phyloP scores from a whole-genome alignment of 2,888 invertebrate genomes.

The Aspidiotus rigidus region DNA sequence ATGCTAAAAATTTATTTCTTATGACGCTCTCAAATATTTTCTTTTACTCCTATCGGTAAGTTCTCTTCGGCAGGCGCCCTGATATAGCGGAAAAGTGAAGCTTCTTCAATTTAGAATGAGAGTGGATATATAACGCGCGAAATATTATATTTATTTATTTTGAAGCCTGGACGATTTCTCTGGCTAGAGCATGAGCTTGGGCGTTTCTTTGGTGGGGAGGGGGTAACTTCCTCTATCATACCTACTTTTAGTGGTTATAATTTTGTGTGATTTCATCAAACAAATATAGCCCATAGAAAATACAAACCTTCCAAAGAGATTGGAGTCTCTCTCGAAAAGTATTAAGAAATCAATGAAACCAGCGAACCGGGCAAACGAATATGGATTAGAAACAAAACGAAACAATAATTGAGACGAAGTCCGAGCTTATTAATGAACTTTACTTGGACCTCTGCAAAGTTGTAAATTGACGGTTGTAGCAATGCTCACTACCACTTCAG shows the following conservation, averaged over 20 bases:
- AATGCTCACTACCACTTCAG: too few species aligned
- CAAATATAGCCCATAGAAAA: neutral
- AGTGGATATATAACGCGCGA: too few species aligned
- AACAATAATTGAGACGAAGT: constrained; percentile 60
- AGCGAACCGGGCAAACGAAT: constrained; percentile 59
- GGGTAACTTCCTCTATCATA: neutral
- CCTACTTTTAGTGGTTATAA: neutral
- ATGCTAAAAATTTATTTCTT: too few species aligned
- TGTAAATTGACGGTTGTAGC: constrained; percentile 47
- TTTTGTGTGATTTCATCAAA: neutral
- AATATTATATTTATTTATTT: too few species aligned
- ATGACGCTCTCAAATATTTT: too few species aligned
- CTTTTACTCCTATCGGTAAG: too few species aligned
- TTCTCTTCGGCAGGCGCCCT: too few species aligned
- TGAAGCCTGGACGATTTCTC: too few species aligned
- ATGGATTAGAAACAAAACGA: constrained; percentile 71
- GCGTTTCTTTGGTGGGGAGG: too few species aligned
- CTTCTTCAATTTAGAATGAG: too few species aligned
- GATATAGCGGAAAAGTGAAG: too few species aligned
- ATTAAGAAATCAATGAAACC: constrained; percentile 51
- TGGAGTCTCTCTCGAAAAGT: constrained; percentile 47
- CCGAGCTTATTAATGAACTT: constrained; percentile 57
- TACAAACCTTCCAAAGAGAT: neutral
- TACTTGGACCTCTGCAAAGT: constrained; percentile 61
- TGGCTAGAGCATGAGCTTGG: too few species aligned